These are phyloP conservation scores for Heliconius eleuchia DNA, from an alignment of 1,140 invertebrate species.

Conservation along the genomic window DNA sequence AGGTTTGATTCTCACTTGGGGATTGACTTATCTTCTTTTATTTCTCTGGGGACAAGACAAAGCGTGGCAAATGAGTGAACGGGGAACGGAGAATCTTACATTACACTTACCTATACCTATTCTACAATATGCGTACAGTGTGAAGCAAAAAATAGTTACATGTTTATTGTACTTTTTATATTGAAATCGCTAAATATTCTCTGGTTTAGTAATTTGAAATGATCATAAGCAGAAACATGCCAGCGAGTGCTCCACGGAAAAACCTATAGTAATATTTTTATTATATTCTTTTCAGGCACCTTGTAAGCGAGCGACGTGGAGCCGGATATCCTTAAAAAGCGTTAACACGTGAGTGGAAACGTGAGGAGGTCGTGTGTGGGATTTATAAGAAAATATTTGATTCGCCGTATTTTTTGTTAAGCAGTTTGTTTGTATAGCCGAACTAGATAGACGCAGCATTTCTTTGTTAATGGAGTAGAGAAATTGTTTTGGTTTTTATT, in stretches of 20 bases:
- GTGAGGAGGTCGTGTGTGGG: background rate
- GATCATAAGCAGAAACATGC: background rate
- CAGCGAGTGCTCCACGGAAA: background rate
- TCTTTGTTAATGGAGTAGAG: no score
- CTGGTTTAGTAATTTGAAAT: background rate
- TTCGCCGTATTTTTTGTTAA: background rate
- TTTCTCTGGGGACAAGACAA: no score
- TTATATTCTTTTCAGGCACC: conserved; percentile 1
- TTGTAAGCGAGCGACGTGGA: background rate
- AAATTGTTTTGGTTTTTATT: no score
- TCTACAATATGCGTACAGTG: no score
- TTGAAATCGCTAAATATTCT: background rate
- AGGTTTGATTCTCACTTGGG: no score
- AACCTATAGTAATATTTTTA: background rate
- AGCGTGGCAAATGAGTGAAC: no score
- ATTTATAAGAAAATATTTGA: background rate
- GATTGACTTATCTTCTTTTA: no score
- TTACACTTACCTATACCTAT: no score
- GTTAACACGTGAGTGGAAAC: conserved; percentile 4
- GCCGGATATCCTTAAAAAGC: conserved; percentile 11
- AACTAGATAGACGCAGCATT: no score
- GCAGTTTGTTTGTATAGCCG: background rate
- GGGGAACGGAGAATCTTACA: no score
- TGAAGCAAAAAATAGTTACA: no score
- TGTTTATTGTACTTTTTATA: no score